These are phyloP conservation scores for Sminthurinus aureus DNA, from an alignment of 2,888 invertebrate genomes.

Conservation along the genomic window DNA sequence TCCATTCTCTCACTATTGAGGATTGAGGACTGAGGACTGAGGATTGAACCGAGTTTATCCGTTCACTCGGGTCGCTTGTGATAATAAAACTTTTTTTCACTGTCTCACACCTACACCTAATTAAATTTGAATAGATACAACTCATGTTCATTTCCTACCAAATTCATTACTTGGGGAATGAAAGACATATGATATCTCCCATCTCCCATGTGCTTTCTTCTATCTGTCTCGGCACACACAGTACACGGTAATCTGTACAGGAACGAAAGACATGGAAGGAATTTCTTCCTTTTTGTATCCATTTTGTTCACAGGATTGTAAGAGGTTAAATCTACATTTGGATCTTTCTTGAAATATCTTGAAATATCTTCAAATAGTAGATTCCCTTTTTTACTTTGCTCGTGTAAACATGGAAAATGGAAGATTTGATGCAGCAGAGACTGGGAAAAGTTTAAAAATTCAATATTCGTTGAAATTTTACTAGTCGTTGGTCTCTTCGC, in stretches of 20 bases:
- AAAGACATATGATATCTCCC: not conserved
- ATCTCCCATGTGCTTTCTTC: no score
- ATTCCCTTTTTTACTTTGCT: no score
- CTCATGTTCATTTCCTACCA: not conserved
- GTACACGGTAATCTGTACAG: no score
- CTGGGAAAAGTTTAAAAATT: not conserved
- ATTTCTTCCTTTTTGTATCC: not conserved
- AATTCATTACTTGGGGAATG: not conserved
- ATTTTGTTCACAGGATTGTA: no score
- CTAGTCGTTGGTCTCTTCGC: not conserved
- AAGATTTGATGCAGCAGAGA: no score
- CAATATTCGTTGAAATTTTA: not conserved
- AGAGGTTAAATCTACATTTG: no score
- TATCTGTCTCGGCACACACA: no score
- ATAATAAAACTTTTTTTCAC: constrained; percentile 10
- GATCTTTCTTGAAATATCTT: no score
- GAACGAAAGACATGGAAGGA: not conserved
- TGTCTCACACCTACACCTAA: constrained; percentile 9
- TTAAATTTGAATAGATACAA: constrained; percentile 16
- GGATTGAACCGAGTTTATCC: not conserved
- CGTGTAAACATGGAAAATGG: no score
- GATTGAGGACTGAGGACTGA: no score
- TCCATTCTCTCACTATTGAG: not conserved
- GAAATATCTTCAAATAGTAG: no score
- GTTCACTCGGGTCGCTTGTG: not conserved